Evolutionary conservation across 2,113 vertebrate species (phyloP).

Genomic region (Triplophysa tibetana): DNA sequence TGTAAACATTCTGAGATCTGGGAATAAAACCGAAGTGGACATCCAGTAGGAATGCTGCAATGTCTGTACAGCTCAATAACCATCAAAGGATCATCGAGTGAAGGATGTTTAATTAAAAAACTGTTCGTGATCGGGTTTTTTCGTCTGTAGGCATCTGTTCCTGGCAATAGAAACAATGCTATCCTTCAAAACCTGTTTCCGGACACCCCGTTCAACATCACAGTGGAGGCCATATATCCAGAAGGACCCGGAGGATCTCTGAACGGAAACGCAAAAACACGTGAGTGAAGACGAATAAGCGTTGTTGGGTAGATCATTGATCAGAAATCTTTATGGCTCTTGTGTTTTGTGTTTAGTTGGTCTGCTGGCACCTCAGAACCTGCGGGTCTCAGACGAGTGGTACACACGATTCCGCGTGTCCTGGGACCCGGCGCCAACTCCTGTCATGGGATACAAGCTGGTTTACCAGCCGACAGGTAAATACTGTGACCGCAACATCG

Average conservation of each 20-base stretch:
- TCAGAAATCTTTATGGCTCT: background rate
- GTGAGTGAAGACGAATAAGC: constrained; percentile 63
- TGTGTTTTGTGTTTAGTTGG: constrained; percentile 74
- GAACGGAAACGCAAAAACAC: constrained; percentile 86
- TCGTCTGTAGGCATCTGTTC: constrained; percentile 81
- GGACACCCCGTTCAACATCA: constrained; percentile 94
- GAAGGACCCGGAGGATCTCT: constrained; percentile 88
- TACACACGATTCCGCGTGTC: constrained; percentile 95
- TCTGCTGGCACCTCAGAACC: constrained; percentile 87
- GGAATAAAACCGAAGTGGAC: too few species aligned
- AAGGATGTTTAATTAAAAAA: background rate
- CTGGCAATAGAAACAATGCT: constrained; percentile 92
- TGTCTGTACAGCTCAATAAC: too few species aligned
- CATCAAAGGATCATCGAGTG: background rate
- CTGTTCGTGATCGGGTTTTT: background rate
- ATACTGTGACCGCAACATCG: background rate
- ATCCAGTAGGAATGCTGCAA: background rate
- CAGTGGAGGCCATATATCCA: constrained; percentile 86
- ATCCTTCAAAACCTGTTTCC: constrained; percentile 83
- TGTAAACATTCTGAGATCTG: too few species aligned
- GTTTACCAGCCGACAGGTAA: constrained; percentile 88
- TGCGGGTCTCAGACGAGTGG: constrained; percentile 96
- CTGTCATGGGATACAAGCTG: constrained; percentile 92
- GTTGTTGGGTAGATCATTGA: background rate
- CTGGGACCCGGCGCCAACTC: constrained; percentile 88